Evolutionary conservation across 1,140 invertebrate species (phyloP).

Genomic region (Phenacoccus solenopsis): DNA sequence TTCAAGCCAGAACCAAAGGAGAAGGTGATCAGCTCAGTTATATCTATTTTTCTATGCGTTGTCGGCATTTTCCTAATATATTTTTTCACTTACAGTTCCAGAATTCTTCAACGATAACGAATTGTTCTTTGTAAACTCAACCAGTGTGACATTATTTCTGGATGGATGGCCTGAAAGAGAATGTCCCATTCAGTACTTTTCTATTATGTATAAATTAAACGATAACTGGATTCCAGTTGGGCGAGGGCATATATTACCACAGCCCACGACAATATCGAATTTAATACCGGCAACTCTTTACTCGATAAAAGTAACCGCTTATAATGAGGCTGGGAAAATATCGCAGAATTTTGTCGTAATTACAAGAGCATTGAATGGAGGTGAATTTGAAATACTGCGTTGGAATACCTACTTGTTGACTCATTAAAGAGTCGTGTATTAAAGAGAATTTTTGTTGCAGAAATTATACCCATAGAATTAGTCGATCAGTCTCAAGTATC

Average conservation of each 20-base stretch:
- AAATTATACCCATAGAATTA: slow-evolving; percentile 34
- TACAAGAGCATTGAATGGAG: slow-evolving; percentile 60
- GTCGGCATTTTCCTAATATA: no score
- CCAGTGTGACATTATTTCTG: slow-evolving; percentile 33
- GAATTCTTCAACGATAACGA: slow-evolving; percentile 26
- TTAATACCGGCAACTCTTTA: slow-evolving; percentile 64
- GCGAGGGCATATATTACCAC: not conserved
- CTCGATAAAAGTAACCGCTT: slow-evolving; percentile 57
- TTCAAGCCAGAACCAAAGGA: slow-evolving; percentile 33
- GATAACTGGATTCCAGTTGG: slow-evolving; percentile 4
- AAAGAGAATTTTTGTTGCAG: slow-evolving; percentile 24
- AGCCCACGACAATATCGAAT: slow-evolving; percentile 35
- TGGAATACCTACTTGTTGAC: no score
- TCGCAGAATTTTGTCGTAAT: slow-evolving; percentile 61
- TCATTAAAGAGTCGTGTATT: no score
- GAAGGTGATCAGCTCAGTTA: slow-evolving; percentile 27
- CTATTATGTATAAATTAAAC: slow-evolving; percentile 31
- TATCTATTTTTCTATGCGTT: no score
- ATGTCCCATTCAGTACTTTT: slow-evolving; percentile 42
- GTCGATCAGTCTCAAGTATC: slow-evolving; percentile 34
- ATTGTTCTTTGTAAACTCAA: slow-evolving; percentile 31
- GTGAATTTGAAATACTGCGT: slow-evolving; percentile 35
- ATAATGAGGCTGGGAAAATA: slow-evolving; percentile 62
- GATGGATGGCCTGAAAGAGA: slow-evolving; percentile 39
- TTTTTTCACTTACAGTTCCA: slow-evolving; percentile 26